A percentile compares a stretch with the other conserved stretches of the same genome.
phyloP scores from a whole-genome alignment of 2,113 vertebrate genomes.

The Ochotona curzoniae region DNA sequence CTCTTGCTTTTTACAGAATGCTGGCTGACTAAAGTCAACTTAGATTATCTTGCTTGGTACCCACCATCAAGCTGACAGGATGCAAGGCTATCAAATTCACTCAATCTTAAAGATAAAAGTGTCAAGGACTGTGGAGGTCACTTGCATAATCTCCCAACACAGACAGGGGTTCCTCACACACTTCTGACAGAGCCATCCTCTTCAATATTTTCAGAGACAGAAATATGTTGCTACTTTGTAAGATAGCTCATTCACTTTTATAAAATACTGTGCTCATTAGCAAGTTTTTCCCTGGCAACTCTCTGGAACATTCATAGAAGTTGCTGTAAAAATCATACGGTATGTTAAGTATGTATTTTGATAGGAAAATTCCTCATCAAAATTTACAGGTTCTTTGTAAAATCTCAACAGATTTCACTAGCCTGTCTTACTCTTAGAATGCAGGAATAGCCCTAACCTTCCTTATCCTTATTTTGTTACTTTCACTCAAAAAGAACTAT shows the following conservation, averaged over 20 bases:
- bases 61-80: background rate
- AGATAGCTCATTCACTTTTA: background rate
- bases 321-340: background rate
- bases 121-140: background rate
- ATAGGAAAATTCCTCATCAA: conserved; percentile 4
- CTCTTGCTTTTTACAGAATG: background rate
- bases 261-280: background rate
- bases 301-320: background rate
- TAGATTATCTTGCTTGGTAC: background rate
- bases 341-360: background rate
- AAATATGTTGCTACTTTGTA: background rate
- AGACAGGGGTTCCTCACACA: background rate
- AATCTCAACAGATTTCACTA: background rate
- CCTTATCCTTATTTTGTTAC: no score
- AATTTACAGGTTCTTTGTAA: conserved; percentile 21
- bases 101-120: background rate
- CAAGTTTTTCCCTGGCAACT: background rate
- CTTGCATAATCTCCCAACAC: background rate
- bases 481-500: background rate
- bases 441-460: background rate
- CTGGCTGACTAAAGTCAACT: background rate
- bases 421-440: background rate
- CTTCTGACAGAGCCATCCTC: background rate
- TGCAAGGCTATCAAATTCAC: background rate
- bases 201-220: background rate